Conservation (phyloP, 2,888 invertebrate genomes). For the Cryptophagus acutangulus region DNA sequence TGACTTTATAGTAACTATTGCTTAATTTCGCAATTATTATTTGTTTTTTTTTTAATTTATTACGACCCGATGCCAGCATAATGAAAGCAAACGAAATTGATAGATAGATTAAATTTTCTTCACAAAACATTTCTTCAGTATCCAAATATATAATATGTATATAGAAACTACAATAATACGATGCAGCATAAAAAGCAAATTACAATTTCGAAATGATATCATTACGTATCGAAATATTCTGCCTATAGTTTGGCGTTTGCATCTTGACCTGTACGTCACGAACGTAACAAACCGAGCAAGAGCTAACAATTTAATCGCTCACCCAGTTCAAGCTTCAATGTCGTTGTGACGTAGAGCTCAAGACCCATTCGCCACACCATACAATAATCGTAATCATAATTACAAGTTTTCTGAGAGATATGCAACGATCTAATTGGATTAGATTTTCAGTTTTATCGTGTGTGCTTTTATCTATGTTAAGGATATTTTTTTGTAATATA, state of each 20-base stretch:
- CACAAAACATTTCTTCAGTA: conserved; percentile 23
- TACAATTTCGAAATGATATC: conserved; percentile 15
- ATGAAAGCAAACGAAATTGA: conserved; percentile 26
- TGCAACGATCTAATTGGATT: conserved; percentile 23
- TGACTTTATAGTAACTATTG: conserved; percentile 25
- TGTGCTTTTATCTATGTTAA: no score
- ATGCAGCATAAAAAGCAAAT: conserved; percentile 24
- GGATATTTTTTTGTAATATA: no score
- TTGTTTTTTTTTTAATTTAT: conserved; percentile 8
- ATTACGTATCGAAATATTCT: conserved; percentile 18
- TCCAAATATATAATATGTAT: no score
- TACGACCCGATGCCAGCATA: conserved; percentile 33
- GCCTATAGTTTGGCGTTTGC: conserved; percentile 18
- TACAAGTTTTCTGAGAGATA: conserved; percentile 19
- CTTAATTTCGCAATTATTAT: conserved; percentile 16
- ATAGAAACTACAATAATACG: conserved; percentile 28
- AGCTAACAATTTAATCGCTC: no score
- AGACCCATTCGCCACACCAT: no score
- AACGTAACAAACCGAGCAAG: no score
- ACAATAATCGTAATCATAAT: no score
- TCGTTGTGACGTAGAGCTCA: no score
- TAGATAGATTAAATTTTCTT: no score
- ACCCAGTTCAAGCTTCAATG: no score
- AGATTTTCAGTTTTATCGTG: no score
- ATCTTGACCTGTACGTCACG: conserved; percentile 14